phyloP scores from a whole-genome alignment of 2,888 invertebrate species.

The Dryomyza anilis region DNA sequence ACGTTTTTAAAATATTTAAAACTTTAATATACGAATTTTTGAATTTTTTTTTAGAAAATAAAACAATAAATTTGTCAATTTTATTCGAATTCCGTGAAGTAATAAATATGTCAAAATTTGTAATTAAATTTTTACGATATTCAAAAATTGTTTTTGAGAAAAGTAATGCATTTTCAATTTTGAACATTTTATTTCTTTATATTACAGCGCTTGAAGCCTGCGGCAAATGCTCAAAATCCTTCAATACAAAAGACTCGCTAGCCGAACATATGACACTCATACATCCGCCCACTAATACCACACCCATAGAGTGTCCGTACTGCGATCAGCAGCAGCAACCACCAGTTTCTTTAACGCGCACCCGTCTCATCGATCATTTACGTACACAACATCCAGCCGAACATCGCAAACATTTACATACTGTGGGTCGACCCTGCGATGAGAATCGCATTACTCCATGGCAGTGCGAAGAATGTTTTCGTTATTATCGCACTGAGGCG shows the following conservation, averaged over 20 bases:
- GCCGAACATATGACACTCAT: constrained; percentile 23
- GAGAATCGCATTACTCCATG: constrained; percentile 27
- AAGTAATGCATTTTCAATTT: too few relatives aligned
- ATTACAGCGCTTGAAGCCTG: constrained; percentile 22
- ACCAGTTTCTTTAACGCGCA: constrained; percentile 7
- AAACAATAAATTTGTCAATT: too few relatives aligned
- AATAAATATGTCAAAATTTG: too few relatives aligned
- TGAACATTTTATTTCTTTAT: neutral
- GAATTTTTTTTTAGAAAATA: too few relatives aligned
- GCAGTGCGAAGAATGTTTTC: constrained; percentile 34
- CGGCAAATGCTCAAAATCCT: constrained; percentile 24
- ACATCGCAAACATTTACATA: constrained; percentile 22
- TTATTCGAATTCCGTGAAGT: too few relatives aligned
- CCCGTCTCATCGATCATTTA: constrained; percentile 24
- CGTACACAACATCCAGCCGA: constrained; percentile 28
- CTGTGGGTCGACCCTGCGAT: constrained; percentile 5
- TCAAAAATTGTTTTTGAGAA: neutral
- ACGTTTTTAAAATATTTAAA: neutral
- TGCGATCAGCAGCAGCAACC: constrained; percentile 7
- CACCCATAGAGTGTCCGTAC: constrained; percentile 20
- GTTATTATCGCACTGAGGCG: constrained; percentile 20
- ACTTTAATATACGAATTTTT: too few relatives aligned
- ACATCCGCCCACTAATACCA: constrained; percentile 22
- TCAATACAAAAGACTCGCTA: neutral
- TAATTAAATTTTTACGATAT: too few relatives aligned